Evolutionary conservation across 2,888 invertebrate genomes (phyloP).

Genomic region (Atherix ibis): DNA sequence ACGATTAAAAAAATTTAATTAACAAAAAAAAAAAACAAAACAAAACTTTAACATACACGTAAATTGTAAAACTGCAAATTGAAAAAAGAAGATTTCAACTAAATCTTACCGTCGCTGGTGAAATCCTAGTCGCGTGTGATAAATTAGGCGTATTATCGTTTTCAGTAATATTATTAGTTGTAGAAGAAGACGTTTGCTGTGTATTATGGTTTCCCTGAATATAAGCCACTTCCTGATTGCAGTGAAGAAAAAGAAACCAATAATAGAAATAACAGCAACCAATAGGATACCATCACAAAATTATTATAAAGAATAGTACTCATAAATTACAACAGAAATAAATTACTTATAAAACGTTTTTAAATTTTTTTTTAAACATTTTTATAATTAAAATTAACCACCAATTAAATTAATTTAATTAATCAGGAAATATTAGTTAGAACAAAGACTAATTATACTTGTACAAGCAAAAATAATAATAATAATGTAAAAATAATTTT

Average conservation of each 20-base stretch:
- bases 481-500: too few relatives aligned
- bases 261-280: background rate
- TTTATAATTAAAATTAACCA: too few relatives aligned
- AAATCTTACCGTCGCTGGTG: constrained; percentile 75
- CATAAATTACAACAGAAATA: background rate
- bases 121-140: constrained; percentile 67
- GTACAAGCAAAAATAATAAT: too few relatives aligned
- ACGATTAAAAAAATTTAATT: too few relatives aligned
- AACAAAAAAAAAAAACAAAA: too few relatives aligned
- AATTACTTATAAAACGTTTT: background rate
- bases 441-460: too few relatives aligned
- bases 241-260: constrained; percentile 1
- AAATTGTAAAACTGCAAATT: too few relatives aligned
- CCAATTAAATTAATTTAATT: too few relatives aligned
- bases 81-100: too few relatives aligned
- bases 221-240: constrained; percentile 28
- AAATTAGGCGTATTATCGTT: constrained; percentile 39
- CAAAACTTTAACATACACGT: too few relatives aligned
- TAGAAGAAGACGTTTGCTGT: constrained; percentile 36
- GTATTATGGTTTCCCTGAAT: constrained; percentile 29
- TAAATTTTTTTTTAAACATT: background rate
- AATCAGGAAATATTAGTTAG: too few relatives aligned
- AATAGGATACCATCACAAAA: background rate
- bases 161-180: constrained; percentile 30
- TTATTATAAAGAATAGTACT: background rate